phyloP scores from a whole-genome alignment of 2,888 invertebrate species.

The Cryptus viduatorius region DNA sequence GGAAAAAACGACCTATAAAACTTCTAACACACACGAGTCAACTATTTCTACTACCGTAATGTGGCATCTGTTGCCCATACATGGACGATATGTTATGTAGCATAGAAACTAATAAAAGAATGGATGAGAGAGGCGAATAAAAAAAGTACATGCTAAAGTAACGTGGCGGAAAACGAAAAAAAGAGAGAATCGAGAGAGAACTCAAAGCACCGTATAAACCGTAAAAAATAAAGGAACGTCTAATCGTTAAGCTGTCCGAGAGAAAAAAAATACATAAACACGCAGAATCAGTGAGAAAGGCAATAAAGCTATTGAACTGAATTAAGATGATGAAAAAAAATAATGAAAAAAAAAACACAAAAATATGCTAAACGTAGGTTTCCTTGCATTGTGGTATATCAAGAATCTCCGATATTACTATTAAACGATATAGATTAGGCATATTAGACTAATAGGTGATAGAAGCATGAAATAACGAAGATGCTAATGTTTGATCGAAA shows the following conservation, averaged over 20 bases:
- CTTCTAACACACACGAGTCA: slow-evolving; percentile 59
- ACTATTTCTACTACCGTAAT: slow-evolving; percentile 60
- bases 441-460: slow-evolving; percentile 73
- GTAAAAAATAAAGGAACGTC: slow-evolving; percentile 60
- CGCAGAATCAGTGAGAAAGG: slow-evolving; percentile 80
- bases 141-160: slow-evolving; percentile 28
- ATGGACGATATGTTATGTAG: slow-evolving; percentile 71
- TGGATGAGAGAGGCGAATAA: slow-evolving; percentile 65
- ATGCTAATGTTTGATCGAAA: slow-evolving; percentile 67
- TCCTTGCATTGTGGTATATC: slow-evolving; percentile 78
- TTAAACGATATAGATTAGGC: slow-evolving; percentile 76
- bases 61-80: slow-evolving; percentile 60
- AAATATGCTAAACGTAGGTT: slow-evolving; percentile 78
- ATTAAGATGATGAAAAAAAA: slow-evolving; percentile 22
- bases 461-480: slow-evolving; percentile 71
- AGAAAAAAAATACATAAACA: slow-evolving; percentile 62
- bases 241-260: slow-evolving; percentile 74
- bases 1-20: slow-evolving; percentile 54
- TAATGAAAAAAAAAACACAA: slow-evolving; percentile 35
- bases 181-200: slow-evolving; percentile 33
- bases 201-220: slow-evolving; percentile 63
- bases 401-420: slow-evolving; percentile 76
- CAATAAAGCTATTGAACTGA: slow-evolving; percentile 78
- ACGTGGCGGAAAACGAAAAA: slow-evolving; percentile 14
- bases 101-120: slow-evolving; percentile 67